Conservation (phyloP, 2,888 invertebrate species). For the Drosophila borborema region DNA sequence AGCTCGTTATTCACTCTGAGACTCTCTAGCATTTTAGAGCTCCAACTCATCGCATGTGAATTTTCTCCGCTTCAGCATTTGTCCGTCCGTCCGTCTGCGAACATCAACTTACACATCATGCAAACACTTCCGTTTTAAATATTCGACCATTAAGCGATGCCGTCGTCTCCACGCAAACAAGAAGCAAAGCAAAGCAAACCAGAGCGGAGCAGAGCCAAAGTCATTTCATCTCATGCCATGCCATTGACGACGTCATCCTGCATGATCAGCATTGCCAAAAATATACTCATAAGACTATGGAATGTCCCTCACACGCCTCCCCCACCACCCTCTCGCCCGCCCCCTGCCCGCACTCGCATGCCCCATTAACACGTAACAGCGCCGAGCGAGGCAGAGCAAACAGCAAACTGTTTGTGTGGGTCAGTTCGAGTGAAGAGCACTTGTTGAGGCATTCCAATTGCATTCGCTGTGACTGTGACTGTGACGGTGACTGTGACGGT, state of each 20-base stretch:
- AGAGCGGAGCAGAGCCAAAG: background rate
- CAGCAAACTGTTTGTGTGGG: slow-evolving; percentile 62
- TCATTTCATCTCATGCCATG: slow-evolving; percentile 14
- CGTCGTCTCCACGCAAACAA: slow-evolving; percentile 28
- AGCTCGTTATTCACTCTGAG: too few relatives aligned
- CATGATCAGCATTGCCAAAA: slow-evolving; percentile 56
- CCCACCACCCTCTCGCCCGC: background rate
- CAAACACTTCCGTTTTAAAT: slow-evolving; percentile 74
- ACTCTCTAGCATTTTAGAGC: too few relatives aligned
- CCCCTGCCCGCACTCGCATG: background rate
- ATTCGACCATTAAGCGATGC: slow-evolving; percentile 25
- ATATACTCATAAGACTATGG: slow-evolving; percentile 38
- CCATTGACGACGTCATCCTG: slow-evolving; percentile 22
- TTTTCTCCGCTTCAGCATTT: slow-evolving; percentile 25
- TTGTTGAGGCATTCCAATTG: slow-evolving; percentile 45
- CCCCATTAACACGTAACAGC: background rate
- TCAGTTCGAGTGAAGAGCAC: slow-evolving; percentile 61
- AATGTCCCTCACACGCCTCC: slow-evolving; percentile 7
- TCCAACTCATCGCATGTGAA: slow-evolving; percentile 61
- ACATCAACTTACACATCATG: slow-evolving; percentile 69
- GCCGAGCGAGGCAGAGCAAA: slow-evolving; percentile 35
- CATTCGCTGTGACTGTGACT: background rate
- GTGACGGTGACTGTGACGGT: background rate
- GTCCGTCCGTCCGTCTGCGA: slow-evolving; percentile 5
- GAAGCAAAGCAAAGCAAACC: background rate